Evolutionary conservation across 2,888 invertebrate species (phyloP).

Genomic region (Craniophora ligustri): DNA sequence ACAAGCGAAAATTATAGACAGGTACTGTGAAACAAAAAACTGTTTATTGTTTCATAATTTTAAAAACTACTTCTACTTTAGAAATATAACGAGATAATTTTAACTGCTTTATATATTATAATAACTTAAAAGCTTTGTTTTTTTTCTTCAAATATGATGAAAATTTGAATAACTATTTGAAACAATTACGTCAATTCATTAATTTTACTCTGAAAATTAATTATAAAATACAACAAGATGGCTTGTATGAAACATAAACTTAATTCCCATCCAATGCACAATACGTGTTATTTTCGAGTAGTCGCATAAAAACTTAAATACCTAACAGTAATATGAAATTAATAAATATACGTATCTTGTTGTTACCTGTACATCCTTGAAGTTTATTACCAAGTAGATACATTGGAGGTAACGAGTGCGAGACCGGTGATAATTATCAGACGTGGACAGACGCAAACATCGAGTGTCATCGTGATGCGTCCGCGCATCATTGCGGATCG

Average conservation of each 20-base stretch:
- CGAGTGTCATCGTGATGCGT: constrained; percentile 35
- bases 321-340: constrained; percentile 1
- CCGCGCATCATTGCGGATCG: constrained; percentile 44
- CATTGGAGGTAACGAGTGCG: constrained; percentile 67
- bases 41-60: not conserved
- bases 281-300: no score
- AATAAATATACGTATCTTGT: no score
- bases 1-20: constrained; percentile 75
- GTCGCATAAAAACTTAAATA: constrained; percentile 14
- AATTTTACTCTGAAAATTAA: constrained; percentile 10
- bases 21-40: constrained; percentile 56
- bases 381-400: constrained; percentile 60
- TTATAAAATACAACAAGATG: constrained; percentile 17
- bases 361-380: constrained; percentile 49
- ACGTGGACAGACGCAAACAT: constrained; percentile 40
- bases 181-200: constrained; percentile 3
- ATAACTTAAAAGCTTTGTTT: no score
- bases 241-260: no score
- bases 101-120: no score
- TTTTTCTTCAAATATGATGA: no score
- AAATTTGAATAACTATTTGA: not conserved
- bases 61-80: no score
- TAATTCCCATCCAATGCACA: no score
- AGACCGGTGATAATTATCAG: constrained; percentile 50
- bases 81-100: no score